phyloP scores from a whole-genome alignment of 1,140 invertebrate genomes.

The Drosophila nannoptera region DNA sequence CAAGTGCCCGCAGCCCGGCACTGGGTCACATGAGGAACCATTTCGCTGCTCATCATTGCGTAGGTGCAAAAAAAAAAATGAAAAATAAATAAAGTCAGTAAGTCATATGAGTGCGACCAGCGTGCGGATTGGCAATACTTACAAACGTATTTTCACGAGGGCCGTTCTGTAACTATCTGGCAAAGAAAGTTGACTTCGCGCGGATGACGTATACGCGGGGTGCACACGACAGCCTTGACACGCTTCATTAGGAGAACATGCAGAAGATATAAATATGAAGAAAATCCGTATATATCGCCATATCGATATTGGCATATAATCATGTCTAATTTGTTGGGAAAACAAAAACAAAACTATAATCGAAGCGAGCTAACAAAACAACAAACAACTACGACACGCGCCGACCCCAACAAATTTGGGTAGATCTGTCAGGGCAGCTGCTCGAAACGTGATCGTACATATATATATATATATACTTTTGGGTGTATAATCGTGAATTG shows the following conservation, averaged over 20 bases:
- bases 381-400: slow-evolving; percentile 25
- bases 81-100: slow-evolving; percentile 44
- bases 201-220: neutral
- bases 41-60: slow-evolving; percentile 49
- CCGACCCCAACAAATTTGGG: neutral
- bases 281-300: neutral
- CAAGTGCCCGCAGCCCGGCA: neutral
- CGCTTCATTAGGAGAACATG: slow-evolving; percentile 13
- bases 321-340: slow-evolving; percentile 29
- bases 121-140: neutral
- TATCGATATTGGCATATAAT: neutral
- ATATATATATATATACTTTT: neutral
- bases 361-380: slow-evolving; percentile 8
- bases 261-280: neutral
- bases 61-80: slow-evolving; percentile 65
- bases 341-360: slow-evolving; percentile 15
- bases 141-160: slow-evolving; percentile 4
- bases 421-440: slow-evolving; percentile 1
- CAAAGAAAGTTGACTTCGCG: neutral
- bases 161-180: neutral
- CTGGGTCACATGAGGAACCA: slow-evolving; percentile 32
- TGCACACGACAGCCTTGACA: slow-evolving; percentile 24
- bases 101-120: slow-evolving; percentile 55
- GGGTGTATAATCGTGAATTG: neutral
- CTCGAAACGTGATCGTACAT: slow-evolving; percentile 7